Base-by-base conservation (phyloP, 2,888 invertebrate species). In the Cyaniris semiargus region DNA sequence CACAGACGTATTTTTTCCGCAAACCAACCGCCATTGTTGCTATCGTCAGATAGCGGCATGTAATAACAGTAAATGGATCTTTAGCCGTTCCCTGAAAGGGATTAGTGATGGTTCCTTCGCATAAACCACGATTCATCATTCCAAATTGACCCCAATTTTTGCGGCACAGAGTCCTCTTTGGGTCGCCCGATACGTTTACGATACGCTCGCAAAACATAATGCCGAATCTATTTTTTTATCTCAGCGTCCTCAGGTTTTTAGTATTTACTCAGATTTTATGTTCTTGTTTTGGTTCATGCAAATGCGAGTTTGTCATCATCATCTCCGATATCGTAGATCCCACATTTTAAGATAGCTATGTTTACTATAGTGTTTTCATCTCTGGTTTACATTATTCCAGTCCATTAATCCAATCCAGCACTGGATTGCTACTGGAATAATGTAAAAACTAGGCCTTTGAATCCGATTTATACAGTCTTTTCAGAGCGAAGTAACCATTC, bases 11-110 rank as follows among this genome's bases (percentile, higher is more conserved):
- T 77, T 77, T 58, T 72, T 76, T 77, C 60, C 77, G 34, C 58
- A 27, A 56, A 38, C 77, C 72, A 7, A 71, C 72, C 58, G 58
- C 77, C 60, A 72, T 77, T 77, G 77, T 77, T 79, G 80, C 80
- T 79, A 84, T 85, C 84, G 79, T 83, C 84, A 82, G 27, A 66
- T 66, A 66, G 66, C 27, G 66, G 27, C 27, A 15, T 66, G 87
- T 84, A 85, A 86, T 86, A 88, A 86, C 81, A 85, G 83, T 82
- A 87, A 87, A 88, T 88, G 86, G 85, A 86, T 85, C 84, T 84
- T 80, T 78, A 79, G 81, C 82, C 84, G 83, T 81, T 77, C 78
- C 80, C 84, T 83, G 84, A 85, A 81, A 83, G 82, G 82, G 81
- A 81, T 81, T 80, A 80, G 81, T 77, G 80, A 82, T 53, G 58